Base-by-base conservation (phyloP, 2,797 vertebrate species). In the Sebastes miniatus region DNA sequence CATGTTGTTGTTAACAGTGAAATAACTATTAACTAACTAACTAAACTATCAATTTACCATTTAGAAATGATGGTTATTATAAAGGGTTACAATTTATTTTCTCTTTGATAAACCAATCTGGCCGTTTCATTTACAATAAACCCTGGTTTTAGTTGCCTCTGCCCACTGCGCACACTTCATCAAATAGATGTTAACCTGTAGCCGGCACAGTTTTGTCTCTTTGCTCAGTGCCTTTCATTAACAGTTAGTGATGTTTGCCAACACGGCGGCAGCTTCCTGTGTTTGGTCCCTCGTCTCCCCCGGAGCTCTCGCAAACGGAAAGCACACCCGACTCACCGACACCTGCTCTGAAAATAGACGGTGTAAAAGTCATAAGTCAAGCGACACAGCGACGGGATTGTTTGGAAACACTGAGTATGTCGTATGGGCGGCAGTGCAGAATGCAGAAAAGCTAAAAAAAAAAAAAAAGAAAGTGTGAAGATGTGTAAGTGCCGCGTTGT, bases 141-240 rank as follows among this genome's bases (percentile, higher is more conserved):
- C 47, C 32, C 1, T 27, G 67, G 0, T 50, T 85, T 74, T 25
- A 69, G 64, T 79, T 57, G 18, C 63, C 32, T 80, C 79, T 65
- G 61, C 24, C 25, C 75, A 3, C 31, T 25, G 72, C 73, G 47
- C 73, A 20, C 72, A 20, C 72, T 64, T 76, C 54, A 67, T 85
- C 79, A 76, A 24, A 69, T 25, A 24, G 34, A 81, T 10, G 77
- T 73, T 54, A 68, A 78, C 80, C 77, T 86, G 88, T 57, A 36
- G 59, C 81, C 25, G 54, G 18, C 70, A 34, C 67, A 16, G 61
- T 52, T 72, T 75, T 58, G 29, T 75, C 75, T 88, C 79, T 84
- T 80, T 85, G 85, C 82, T 87, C 9, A 69, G 73, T 9, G 76
- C 50, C 59, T 86, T 79, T 87, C 64, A 81, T 82, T 80, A 84